A percentile compares a stretch with the other conserved stretches of the same genome.
Conservation (phyloP, 1,140 invertebrate species). For the Theocolax elegans region DNA sequence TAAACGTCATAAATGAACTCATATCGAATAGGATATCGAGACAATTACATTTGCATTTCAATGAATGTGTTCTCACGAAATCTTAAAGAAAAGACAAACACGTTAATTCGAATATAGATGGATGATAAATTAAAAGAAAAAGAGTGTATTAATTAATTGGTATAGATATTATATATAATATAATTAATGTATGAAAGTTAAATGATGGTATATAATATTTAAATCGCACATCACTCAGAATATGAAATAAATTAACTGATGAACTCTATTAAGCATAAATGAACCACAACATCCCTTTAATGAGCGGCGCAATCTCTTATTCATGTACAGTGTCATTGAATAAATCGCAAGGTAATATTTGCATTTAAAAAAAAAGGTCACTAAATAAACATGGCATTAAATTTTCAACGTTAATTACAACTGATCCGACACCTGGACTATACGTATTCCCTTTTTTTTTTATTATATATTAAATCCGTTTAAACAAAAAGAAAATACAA, state of each 20-base stretch:
- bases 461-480: background rate
- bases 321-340: background rate
- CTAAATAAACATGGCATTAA: background rate
- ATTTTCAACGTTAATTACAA: background rate
- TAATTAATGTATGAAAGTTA: background rate
- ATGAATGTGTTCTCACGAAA: no score
- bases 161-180: background rate
- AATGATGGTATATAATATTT: no score
- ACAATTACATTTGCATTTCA: background rate
- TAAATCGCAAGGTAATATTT: conserved; percentile 1
- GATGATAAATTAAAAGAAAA: no score
- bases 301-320: background rate
- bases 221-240: background rate
- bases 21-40: background rate
- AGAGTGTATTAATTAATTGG: no score
- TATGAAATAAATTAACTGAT: background rate
- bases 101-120: no score
- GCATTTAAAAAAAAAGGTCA: background rate
- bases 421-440: background rate
- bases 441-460: no score
- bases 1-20: background rate
- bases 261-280: background rate
- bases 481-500: background rate
- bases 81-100: no score
- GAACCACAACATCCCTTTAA: background rate